Percentiles rank a stretch among this genome's conserved stretches.
phyloP scores from a whole-genome alignment of 2,888 invertebrate genomes.

The Diaphora mendica region DNA sequence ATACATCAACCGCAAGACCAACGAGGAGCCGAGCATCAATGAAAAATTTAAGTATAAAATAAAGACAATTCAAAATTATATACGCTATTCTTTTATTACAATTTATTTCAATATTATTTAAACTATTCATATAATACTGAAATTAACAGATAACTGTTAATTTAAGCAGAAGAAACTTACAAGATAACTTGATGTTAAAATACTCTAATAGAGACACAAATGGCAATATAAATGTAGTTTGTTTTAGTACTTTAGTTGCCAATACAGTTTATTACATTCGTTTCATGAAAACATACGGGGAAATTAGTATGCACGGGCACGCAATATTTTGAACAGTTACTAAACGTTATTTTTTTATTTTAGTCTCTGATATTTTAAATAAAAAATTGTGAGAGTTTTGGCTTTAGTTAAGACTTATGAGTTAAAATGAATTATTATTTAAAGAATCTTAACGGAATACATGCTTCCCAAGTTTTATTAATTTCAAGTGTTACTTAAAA shows the following conservation, averaged over 20 bases:
- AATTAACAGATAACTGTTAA: neutral
- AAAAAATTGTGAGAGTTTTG: neutral
- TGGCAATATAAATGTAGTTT: slow-evolving; percentile 30
- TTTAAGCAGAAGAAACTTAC: neutral
- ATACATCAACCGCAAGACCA: too few relatives aligned
- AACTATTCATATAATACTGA: neutral
- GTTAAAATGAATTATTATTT: neutral
- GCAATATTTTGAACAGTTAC: neutral
- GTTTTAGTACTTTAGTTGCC: slow-evolving; percentile 37
- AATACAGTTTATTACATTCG: slow-evolving; percentile 39
- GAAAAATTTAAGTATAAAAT: too few relatives aligned
- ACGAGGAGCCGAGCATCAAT: too few relatives aligned
- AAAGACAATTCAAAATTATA: too few relatives aligned
- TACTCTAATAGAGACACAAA: slow-evolving; percentile 13
- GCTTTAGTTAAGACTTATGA: neutral
- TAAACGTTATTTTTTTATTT: neutral
- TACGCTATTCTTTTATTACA: neutral
- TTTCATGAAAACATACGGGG: slow-evolving; percentile 24
- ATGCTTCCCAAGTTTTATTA: neutral
- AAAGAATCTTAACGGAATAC: neutral
- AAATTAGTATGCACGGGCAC: neutral
- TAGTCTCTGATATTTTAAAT: neutral
- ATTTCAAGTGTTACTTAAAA: neutral
- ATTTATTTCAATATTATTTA: neutral
- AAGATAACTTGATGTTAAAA: slow-evolving; percentile 15